A percentile compares a stretch with the other conserved stretches of the same genome.
phyloP scores from a whole-genome alignment of 2,888 invertebrate genomes.

The Callimorpha dominula region DNA sequence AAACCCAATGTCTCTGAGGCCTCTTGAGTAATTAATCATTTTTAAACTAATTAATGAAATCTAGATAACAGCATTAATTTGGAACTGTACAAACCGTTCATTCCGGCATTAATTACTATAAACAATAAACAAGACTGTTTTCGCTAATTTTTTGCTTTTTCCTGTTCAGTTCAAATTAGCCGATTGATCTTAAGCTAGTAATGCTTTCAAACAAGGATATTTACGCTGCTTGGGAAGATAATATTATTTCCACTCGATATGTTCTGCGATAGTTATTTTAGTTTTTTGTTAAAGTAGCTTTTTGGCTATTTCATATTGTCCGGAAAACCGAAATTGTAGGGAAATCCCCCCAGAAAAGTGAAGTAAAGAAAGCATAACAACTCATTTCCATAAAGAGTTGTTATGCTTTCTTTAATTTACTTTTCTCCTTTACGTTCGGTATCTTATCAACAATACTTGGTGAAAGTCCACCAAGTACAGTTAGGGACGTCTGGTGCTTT shows the following conservation, averaged over 20 bases:
- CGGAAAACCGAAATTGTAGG: too few species aligned
- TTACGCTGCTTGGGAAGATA: background rate
- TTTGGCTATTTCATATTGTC: too few species aligned
- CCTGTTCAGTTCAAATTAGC: slow-evolving; percentile 43
- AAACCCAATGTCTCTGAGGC: background rate
- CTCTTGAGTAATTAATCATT: slow-evolving; percentile 14
- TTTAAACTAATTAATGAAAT: slow-evolving; percentile 4
- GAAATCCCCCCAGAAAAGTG: too few species aligned
- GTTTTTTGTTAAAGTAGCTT: background rate
- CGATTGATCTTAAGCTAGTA: slow-evolving; percentile 24
- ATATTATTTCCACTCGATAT: background rate
- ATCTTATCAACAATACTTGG: too few species aligned
- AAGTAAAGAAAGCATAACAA: too few species aligned
- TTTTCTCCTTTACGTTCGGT: too few species aligned
- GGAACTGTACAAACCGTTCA: slow-evolving; percentile 34
- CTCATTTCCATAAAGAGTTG: too few species aligned
- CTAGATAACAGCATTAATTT: slow-evolving; percentile 22
- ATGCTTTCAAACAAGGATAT: slow-evolving; percentile 5
- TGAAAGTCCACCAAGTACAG: too few species aligned
- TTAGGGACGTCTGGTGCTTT: too few species aligned
- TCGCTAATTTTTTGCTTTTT: slow-evolving; percentile 29
- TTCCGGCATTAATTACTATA: slow-evolving; percentile 40
- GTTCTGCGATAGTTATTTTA: background rate
- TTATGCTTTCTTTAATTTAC: too few species aligned
- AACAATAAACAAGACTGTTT: slow-evolving; percentile 47